Conservation (phyloP, 2,797 vertebrate genomes). For the Peromyscus eremicus region DNA sequence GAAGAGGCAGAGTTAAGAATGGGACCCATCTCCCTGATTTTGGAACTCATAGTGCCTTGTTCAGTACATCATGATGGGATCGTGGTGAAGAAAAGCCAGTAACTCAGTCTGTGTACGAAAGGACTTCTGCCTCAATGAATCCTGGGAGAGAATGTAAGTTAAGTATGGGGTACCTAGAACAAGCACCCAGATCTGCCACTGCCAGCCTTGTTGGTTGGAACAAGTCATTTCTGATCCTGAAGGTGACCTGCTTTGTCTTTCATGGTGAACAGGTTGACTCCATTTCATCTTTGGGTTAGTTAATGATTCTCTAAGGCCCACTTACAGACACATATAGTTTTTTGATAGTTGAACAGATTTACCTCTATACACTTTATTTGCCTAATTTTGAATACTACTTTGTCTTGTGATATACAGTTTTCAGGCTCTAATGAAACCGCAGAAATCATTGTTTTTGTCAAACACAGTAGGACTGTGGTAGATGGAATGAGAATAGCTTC, state of each 20-base stretch:
- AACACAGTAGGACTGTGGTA: background rate
- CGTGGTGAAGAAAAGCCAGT: background rate
- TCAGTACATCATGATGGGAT: background rate
- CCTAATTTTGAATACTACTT: background rate
- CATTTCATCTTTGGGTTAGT: background rate
- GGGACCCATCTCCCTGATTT: background rate
- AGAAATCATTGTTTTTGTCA: background rate
- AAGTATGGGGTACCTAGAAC: background rate
- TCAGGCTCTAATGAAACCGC: background rate
- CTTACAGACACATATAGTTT: background rate
- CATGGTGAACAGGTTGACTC: background rate
- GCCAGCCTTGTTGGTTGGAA: background rate
- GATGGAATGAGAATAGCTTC: background rate
- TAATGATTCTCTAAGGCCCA: background rate
- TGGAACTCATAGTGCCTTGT: background rate
- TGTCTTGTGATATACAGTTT: background rate
- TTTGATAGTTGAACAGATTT: background rate
- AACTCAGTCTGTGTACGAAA: background rate
- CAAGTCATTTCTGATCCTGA: no score
- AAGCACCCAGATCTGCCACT: background rate
- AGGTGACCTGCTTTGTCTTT: background rate
- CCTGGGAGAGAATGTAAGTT: background rate
- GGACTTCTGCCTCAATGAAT: background rate
- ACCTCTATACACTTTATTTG: background rate
- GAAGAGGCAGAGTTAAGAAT: background rate